These are phyloP conservation scores for Amia ocellicauda DNA, from an alignment of 2,113 vertebrate species.

Conservation along the genomic window DNA sequence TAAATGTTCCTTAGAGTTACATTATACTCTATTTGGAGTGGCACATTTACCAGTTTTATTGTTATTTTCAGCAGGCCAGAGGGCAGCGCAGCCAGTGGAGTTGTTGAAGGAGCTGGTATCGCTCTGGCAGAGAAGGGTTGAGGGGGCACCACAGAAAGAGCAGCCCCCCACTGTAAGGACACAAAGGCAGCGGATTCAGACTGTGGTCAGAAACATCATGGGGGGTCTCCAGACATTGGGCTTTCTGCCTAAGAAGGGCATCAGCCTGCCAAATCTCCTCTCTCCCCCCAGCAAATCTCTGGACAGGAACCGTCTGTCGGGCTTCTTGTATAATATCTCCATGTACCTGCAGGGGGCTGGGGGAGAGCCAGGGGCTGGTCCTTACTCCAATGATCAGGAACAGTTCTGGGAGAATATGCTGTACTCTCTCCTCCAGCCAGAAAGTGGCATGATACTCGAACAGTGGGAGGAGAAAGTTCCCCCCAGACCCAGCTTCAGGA, in stretches of 20 bases:
- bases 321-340: conserved; percentile 82
- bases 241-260: conserved; percentile 45
- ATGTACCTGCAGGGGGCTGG: conserved; percentile 76
- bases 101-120: conserved; percentile 59
- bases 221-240: conserved; percentile 63
- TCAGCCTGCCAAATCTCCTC: conserved; percentile 41
- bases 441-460: conserved; percentile 44
- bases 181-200: conserved; percentile 42
- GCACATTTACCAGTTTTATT: not conserved
- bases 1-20: not conserved
- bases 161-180: conserved; percentile 28
- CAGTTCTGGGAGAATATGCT: conserved; percentile 69
- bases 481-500: conserved; percentile 66
- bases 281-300: conserved; percentile 42
- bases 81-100: conserved; percentile 42
- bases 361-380: conserved; percentile 57
- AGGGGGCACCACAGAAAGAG: conserved; percentile 36
- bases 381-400: conserved; percentile 41
- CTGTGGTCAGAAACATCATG: conserved; percentile 58
- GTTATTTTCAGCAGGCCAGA: conserved; percentile 37
- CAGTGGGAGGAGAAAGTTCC: conserved; percentile 59
- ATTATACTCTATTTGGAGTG: not conserved
- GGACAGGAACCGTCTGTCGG: conserved; percentile 64
- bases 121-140: conserved; percentile 48
- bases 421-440: conserved; percentile 61